Base-by-base conservation (phyloP, 2,797 vertebrate species). In the Fundulus diaphanus region DNA sequence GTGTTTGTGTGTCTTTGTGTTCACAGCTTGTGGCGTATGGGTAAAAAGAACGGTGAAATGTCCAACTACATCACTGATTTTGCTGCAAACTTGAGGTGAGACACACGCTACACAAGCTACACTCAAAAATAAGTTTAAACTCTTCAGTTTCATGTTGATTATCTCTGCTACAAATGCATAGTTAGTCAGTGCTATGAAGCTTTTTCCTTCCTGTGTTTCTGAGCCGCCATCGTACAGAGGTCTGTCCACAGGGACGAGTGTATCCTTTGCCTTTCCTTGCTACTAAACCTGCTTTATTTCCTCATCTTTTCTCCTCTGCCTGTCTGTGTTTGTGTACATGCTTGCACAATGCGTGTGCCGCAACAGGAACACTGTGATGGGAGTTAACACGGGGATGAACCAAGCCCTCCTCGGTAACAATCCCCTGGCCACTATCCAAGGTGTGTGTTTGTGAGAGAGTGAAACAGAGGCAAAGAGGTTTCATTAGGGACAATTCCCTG, bases 331-430 rank as follows among this genome's bases (percentile, higher is more conserved):
- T 6, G 75, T 85, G 42, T 85, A 81, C 81, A 84, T 89, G 87
- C 85, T 84, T 74, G 85, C 72, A 79, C 51, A n/a, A 67, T 70
- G 70, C 72, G 85, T 73, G 79, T 84, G 86, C 84, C 79, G 92
- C 86, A 93, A 93, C 96, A 98, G 97, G 96, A 97, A 97, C 95
- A 96, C 96, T 94, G 94, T 98, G 96, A 96, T 97, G 94, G 96
- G 96, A 95, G 95, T 98, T 95, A 96, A 96, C 95, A 95, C 96
- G 85, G 97, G 96, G 94, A 96, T 98, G 94, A 97, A 95, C 95
- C 95, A 96, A 93, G 96, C 96, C 89, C 96, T 97, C 87, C 96
- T 97, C 94, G 95, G 96, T 95, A 97, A 95, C 95, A 97, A 97
- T 96, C 95, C 96, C 89, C 94, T 98, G 94, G 97, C 96, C 90